Percentiles rank a stretch among this genome's conserved stretches.
phyloP scores from a whole-genome alignment of 2,888 invertebrate species.

The Sturmia bella region DNA sequence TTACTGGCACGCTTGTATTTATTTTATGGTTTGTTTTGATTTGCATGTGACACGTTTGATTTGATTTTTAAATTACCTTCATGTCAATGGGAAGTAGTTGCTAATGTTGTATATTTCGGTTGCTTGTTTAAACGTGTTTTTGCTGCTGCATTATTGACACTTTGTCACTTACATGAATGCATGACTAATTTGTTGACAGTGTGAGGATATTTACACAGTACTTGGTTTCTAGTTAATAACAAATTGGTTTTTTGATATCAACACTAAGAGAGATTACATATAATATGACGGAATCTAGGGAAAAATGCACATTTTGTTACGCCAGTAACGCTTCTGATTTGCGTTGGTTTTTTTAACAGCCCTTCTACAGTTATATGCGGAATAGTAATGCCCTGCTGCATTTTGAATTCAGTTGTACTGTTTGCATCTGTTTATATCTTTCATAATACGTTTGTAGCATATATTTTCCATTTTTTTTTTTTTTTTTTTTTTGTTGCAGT shows the following conservation, averaged over 20 bases:
- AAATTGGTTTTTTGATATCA: not conserved
- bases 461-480: too few species aligned
- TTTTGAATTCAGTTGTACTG: too few species aligned
- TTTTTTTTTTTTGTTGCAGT: too few species aligned
- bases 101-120: slow-evolving; percentile 21
- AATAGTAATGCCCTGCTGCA: too few species aligned
- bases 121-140: slow-evolving; percentile 40
- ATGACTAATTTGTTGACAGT: slow-evolving; percentile 67
- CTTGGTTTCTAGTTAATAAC: not conserved
- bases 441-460: too few species aligned
- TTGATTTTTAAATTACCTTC: slow-evolving; percentile 80
- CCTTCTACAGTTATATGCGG: too few species aligned
- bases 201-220: slow-evolving; percentile 21
- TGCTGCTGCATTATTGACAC: slow-evolving; percentile 51
- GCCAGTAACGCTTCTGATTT: too few species aligned
- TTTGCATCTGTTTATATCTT: too few species aligned
- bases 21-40: slow-evolving; percentile 64
- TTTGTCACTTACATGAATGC: slow-evolving; percentile 44
- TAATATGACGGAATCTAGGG: too few species aligned
- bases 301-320: too few species aligned
- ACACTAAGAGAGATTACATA: not conserved
- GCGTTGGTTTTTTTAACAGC: too few species aligned
- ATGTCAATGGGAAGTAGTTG: slow-evolving; percentile 69
- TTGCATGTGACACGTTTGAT: slow-evolving; percentile 74
- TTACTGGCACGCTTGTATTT: not conserved